These are phyloP conservation scores for Hippoglossus hippoglossus DNA, from an alignment of 2,797 vertebrate species.

Conservation along the genomic window DNA sequence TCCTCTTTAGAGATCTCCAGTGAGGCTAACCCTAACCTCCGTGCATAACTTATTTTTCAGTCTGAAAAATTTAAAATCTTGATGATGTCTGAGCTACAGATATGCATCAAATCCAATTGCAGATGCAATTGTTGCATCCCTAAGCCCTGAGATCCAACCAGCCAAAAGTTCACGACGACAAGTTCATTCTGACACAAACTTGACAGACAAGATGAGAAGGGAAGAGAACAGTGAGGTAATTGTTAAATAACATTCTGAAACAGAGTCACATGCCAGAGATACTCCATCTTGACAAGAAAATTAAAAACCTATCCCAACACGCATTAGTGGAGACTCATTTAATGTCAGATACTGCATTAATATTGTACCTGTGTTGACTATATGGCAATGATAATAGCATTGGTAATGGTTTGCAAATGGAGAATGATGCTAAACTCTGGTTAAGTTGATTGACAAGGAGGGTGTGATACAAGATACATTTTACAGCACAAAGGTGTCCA, in stretches of 20 bases:
- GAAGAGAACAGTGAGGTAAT: neutral
- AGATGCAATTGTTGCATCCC: neutral
- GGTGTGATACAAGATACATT: neutral
- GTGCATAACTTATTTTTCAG: neutral
- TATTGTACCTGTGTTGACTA: constrained; percentile 2
- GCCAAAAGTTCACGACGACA: neutral
- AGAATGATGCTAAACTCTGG: constrained; percentile 3
- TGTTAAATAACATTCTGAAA: constrained; percentile 2
- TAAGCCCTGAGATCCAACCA: neutral
- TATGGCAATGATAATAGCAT: constrained; percentile 2
- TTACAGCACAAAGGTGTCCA: neutral
- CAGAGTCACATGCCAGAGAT: neutral
- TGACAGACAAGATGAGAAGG: constrained; percentile 3
- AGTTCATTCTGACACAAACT: neutral
- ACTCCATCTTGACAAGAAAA: constrained; percentile 16
- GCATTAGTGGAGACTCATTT: neutral
- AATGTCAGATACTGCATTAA: constrained; percentile 16
- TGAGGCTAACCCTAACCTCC: constrained; percentile 23
- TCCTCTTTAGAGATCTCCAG: constrained; percentile 4
- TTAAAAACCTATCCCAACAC: neutral
- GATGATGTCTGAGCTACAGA: neutral
- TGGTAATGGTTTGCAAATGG: constrained; percentile 7
- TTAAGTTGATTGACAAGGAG: constrained; percentile 2
- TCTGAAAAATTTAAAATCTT: neutral
- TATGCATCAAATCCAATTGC: neutral